Base-by-base conservation (phyloP, 2,113 vertebrate species). In the Periophthalmus modestus region DNA sequence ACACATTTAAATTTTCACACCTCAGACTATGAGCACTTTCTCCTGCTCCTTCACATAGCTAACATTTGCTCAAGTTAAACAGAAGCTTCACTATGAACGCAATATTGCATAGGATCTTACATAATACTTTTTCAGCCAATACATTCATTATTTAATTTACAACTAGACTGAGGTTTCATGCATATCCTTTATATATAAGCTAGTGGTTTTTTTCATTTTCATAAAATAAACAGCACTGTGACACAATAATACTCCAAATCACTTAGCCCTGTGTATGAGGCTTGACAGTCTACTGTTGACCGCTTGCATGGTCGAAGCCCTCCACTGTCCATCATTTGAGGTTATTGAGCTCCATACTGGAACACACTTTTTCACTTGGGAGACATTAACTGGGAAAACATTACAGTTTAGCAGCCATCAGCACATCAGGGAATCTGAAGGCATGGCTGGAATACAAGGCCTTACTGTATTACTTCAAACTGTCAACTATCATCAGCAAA, bases 381-480 rank as follows among this genome's bases (percentile, higher is more conserved):
- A 87, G 59, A 23, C 74, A 74, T 87, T 70, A 63, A 54, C 78
- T 75, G 73, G 72, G 70, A 80, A 89, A 87, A 84, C 79, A 87
- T 76, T 71, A 68, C 21, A 71, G 76, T 82, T 74, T n/a, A 71
- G 59, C 77, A 79, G 78, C 76, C 79, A 87, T 87, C 84, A 89
- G 69, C 67, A 54, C 68, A 75, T 85, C 81, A 89, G 66, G 76
- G 58, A 82, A 86, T 89, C 72, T 81, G 58, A 79, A 86, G 62
- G 82, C 88, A 78, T 78, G 72, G 21, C 74, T 77, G 23, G 5
- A 19, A 90, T 88, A 78, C 86, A 86, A 3, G 33, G 70, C 33
- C 66, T 19, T 63, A 11, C 33, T 34, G 48, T 39, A 74, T 88
- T 83, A 0, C 63, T 66, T 81, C 77, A 59, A 80, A 78, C 55